phyloP scores from a whole-genome alignment of 1,140 invertebrate species.

The Subanguina moxae region DNA sequence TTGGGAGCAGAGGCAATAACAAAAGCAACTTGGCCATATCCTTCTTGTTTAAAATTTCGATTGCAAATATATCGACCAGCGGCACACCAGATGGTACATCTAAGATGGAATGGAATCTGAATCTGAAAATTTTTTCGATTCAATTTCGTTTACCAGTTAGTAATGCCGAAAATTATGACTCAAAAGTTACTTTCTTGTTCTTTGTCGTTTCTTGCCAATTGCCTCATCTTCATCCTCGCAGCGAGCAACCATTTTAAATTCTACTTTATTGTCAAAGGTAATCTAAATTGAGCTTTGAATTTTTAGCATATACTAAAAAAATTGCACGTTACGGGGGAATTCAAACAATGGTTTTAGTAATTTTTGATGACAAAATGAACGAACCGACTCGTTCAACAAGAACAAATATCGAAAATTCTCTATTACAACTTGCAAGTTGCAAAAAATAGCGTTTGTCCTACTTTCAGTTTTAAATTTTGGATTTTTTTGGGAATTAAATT shows the following conservation, averaged over 20 bases:
- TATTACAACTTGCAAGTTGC: not conserved
- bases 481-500: not conserved
- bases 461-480: not conserved
- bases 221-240: too few relatives aligned
- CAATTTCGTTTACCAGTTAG: too few relatives aligned
- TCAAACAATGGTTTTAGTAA: not conserved
- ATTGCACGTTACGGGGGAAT: not conserved
- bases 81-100: not conserved
- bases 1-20: not conserved
- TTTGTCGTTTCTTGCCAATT: too few relatives aligned
- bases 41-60: constrained; percentile 6
- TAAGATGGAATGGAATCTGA: not conserved
- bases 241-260: too few relatives aligned
- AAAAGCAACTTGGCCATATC: not conserved
- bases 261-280: too few relatives aligned
- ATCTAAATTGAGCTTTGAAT: too few relatives aligned
- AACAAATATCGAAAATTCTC: too few relatives aligned
- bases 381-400: not conserved
- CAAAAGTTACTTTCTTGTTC: too few relatives aligned
- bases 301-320: too few relatives aligned
- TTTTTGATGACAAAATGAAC: constrained; percentile 4
- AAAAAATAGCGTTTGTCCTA: not conserved
- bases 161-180: too few relatives aligned
- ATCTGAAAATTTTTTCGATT: not conserved
- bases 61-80: not conserved